Base-by-base conservation (phyloP, 2,888 invertebrate genomes). In the Isotomurus palustris region DNA sequence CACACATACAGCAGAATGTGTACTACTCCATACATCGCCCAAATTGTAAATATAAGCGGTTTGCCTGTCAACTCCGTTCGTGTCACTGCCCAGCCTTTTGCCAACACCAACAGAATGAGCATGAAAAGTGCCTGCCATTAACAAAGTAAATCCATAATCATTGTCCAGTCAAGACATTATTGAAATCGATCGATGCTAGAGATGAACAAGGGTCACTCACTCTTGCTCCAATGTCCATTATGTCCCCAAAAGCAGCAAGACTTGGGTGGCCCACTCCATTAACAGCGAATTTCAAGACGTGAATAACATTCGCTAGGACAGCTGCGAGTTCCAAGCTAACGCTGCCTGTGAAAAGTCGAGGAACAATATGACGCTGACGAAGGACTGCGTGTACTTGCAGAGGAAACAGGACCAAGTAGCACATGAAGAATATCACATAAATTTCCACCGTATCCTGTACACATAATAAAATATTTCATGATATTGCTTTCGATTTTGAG, bases 1-100 rank as follows among this genome's bases (percentile, higher is more conserved):
- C 95, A 95, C 55, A 94, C 87, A 76, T 95, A 96, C 1, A 96
- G 82, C 58, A 94, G 79, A 73, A 93, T 86, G 75, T 94, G 92
- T 29, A 93, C 88, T 57, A 91, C 82, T 48, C 93, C 90, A 74
- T 96, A 94, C 60, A 88, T 84, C 70, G 89, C 81, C 95, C 96
- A 96, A 68, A 94, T 86, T 35, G 87, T 84, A 76, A 89, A 87
- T 27, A 91, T 84, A 36, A 89, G 76, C 17, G 86, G 85, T 74
- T 90, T 92, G 80, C 89, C 87, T 17, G 90, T 87, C 54, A 95
- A 81, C 77, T 93, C 91, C 73, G 89, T 82, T 68, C 91, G 81
- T 21, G 61, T 62, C 12, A 62, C 61, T 3, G 61, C 61, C 61
- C 91, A 68, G 47, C 96, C 97, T 80, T 96, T 95, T 36, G 95